Conservation (phyloP, 1,140 invertebrate species). For the Vanessa atalanta region DNA sequence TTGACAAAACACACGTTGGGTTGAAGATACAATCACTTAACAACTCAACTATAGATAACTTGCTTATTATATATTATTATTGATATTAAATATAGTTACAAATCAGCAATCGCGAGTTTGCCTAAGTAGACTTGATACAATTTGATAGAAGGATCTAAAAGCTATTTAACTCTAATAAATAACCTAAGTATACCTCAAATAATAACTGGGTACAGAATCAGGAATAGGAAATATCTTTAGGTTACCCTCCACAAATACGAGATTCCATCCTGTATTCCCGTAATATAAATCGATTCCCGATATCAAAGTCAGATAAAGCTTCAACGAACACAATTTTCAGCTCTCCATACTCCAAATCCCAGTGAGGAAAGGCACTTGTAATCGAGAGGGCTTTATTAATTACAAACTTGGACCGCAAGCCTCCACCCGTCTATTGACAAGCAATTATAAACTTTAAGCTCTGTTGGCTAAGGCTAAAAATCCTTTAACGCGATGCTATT, state of each 20-base stretch:
- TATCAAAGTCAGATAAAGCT: conserved; percentile 31
- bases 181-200: no score
- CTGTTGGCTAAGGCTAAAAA: conserved; percentile 64
- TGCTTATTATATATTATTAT: no score
- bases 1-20: no score
- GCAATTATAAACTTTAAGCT: conserved; percentile 61
- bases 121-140: no score
- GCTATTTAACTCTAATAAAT: no score
- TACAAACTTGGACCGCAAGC: conserved; percentile 77
- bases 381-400: conserved; percentile 80
- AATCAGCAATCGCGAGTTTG: no score
- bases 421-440: conserved; percentile 44
- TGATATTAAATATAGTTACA: no score
- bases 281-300: conserved; percentile 16
- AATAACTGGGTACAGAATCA: no score
- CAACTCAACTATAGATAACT: no score
- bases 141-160: no score
- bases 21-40: no score
- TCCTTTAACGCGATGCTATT: conserved; percentile 48
- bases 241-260: neutral
- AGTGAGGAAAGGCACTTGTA: conserved; percentile 75
- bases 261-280: neutral
- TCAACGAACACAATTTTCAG: conserved; percentile 32
- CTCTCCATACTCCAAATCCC: conserved; percentile 53
- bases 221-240: no score